Evolutionary conservation across 2,113 vertebrate species (phyloP), one percentile per base, ranked within the genome.

Genomic region (Progne subis): DNA sequence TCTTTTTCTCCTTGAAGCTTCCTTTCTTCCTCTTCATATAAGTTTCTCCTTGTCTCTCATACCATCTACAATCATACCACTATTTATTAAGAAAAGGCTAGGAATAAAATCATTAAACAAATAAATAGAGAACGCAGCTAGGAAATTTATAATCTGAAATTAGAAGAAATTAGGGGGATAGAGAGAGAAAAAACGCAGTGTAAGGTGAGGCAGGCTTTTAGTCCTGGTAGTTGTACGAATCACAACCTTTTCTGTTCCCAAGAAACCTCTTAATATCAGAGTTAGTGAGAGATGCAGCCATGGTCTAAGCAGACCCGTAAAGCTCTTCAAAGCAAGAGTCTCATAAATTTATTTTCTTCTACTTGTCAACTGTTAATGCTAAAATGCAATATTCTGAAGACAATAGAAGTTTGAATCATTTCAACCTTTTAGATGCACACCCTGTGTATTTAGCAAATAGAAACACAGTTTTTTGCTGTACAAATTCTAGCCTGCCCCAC

Each of bases 351-450:
- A 41, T 65, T 95, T 94, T 90, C 68, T 94, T 92, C 61, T 92
- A 26, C 60, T 83, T 91, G 63, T 94, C 93, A 91, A 37, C 65
- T 83, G 63, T 87, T 89, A 91, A 95, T 67, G 82, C 68, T 43
- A 34, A 72, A 95, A 81, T 82, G 80, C 77, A 94, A 93, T 92
- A 86, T 86, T 90, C 50, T 91, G 72, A 82, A 90, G 86, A 90
- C 78, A 91, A 79, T 92, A 82, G 90, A 77, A 82, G 41, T 88
- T 86, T 92, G 86, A 94, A 79, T 56, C 64, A 17, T 89, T 84
- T 78, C 81, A 88, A 70, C 74, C 78, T 89, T 81, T 85, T 53
- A 86, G 43, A 25, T 57, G 71, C 67, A 57, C 18, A 31, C 44
- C 91, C 43, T 67, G 29, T 87, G 78, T 89, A 19, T 91, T 87